Evolutionary conservation across 2,113 vertebrate genomes (phyloP), one percentile per base, ranked within the genome.

Genomic region (Heterochromis multidens): DNA sequence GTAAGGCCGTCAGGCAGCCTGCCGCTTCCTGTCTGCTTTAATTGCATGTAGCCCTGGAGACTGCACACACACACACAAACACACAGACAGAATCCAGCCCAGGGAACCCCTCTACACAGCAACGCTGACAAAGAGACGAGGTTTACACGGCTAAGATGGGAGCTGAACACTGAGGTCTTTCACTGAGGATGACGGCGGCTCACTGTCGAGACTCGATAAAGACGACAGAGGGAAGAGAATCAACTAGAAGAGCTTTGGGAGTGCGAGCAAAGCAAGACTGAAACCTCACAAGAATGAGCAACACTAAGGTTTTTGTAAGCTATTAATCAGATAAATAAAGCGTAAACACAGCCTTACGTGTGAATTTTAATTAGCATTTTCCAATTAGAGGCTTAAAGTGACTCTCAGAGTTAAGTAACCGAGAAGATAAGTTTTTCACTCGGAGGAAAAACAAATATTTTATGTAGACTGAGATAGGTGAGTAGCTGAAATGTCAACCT

Each of bases 41-140:
- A 94, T 92, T 93, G 93, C 88, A 90, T 91, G 87, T 93, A 92
- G 86, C 93, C 88, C 62, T 57, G 27, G 91, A 92, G 93, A 93
- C 81, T 80, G 27, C 13, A 31, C 82, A 70, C 84, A 35, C 77
- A 14, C 89, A 85, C 83, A 56, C 62, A 81, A n/a, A 65, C 80
- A 84, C 57, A 58, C 76, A 76, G 2, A 67, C 74, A 46, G 16
- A 63, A 60, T 59, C 81, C 83, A 87, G 56, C 87, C 76, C 89
- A 82, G 91, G 90, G 88, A 93, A 81, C 17, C 78, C 88, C 91
- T 84, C 84, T 59, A 83, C 91, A 90, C 84, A 85, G 87, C 88
- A 59, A 82, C 40, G 67, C 89, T 90, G 87, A 92, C 91, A 92
- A 90, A 90, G 79, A 91, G 81, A 83, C 76, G 27, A 80, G 83